These are phyloP conservation scores for Lissocephala sabroskyi DNA, from an alignment of 2,888 invertebrate genomes.

Conservation along the genomic window DNA sequence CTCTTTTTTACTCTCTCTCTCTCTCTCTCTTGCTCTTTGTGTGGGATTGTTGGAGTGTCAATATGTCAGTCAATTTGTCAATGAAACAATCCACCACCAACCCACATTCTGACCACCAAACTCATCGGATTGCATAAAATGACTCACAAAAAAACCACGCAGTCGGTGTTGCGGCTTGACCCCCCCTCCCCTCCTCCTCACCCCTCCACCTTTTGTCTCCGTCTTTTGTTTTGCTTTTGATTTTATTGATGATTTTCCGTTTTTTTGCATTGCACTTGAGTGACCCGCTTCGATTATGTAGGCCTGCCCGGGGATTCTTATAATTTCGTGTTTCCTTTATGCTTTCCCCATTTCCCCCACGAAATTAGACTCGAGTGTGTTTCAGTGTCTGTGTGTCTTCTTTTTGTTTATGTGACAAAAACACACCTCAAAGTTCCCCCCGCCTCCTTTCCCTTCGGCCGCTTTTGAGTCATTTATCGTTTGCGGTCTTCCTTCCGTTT, in stretches of 20 bases:
- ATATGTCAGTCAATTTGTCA: constrained; percentile 38
- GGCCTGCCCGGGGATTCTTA: constrained; percentile 40
- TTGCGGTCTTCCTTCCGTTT: too few species aligned
- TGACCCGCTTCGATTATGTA: constrained; percentile 42
- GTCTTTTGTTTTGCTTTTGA: constrained; percentile 26
- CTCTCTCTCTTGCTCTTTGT: neutral
- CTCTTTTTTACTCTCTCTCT: constrained; percentile 5
- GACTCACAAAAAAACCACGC: constrained; percentile 47
- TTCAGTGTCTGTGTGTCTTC: too few species aligned
- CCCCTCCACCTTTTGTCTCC: neutral
- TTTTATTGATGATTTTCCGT: constrained; percentile 32
- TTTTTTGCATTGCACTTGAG: constrained; percentile 21
- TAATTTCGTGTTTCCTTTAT: constrained; percentile 9
- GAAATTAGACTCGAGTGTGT: too few species aligned
- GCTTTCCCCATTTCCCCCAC: too few species aligned
- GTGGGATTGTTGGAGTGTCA: constrained; percentile 16
- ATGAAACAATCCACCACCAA: constrained; percentile 14
- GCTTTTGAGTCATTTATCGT: too few species aligned
- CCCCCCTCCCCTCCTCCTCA: neutral
- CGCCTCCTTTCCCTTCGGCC: too few species aligned
- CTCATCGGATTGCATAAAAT: constrained; percentile 61
- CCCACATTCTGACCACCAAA: constrained; percentile 28
- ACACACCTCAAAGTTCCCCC: too few species aligned
- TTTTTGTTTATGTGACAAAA: too few species aligned
- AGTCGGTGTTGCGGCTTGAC: constrained; percentile 21